Conservation (phyloP, 2,888 invertebrate genomes). For the Napeogenes sylphis region DNA sequence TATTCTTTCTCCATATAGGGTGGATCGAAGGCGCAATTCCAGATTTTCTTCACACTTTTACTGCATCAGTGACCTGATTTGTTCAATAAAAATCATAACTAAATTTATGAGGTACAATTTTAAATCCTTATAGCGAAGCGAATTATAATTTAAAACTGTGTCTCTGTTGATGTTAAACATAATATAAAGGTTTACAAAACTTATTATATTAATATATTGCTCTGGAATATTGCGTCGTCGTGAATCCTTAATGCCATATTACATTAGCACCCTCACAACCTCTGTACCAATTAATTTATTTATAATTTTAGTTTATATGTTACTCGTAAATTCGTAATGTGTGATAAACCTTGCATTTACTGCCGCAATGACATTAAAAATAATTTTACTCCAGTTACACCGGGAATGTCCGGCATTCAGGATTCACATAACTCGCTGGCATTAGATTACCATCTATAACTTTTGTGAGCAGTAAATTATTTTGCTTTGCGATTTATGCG, state of each 20-base stretch:
- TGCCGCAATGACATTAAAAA: conserved; percentile 52
- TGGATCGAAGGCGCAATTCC: conserved; percentile 72
- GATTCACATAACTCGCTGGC: conserved; percentile 71
- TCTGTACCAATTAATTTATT: conserved; percentile 29
- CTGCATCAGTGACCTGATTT: conserved; percentile 51
- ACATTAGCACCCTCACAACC: conserved; percentile 17
- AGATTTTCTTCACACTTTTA: conserved; percentile 49
- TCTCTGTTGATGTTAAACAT: not conserved
- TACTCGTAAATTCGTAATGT: not conserved
- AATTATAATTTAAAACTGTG: conserved; percentile 13
- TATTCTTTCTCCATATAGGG: conserved; percentile 50
- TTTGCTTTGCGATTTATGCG: conserved; percentile 61
- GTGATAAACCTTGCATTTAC: conserved; percentile 49
- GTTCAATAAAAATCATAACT: conserved; percentile 27
- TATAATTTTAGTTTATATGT: not conserved
- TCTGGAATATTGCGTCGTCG: conserved; percentile 63
- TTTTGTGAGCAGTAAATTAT: conserved; percentile 20
- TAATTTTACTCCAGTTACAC: conserved; percentile 41
- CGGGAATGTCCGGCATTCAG: conserved; percentile 66
- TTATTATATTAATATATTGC: too few species aligned
- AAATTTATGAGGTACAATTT: conserved; percentile 34
- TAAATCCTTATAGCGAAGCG: conserved; percentile 26
- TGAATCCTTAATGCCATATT: conserved; percentile 70
- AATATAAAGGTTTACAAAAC: too few species aligned
- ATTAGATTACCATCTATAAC: conserved; percentile 25